A percentile compares a stretch with the other conserved stretches of the same genome.
These are phyloP conservation scores for Dynastes hyllus DNA, from an alignment of 2,888 invertebrate genomes.

Conservation along the genomic window DNA sequence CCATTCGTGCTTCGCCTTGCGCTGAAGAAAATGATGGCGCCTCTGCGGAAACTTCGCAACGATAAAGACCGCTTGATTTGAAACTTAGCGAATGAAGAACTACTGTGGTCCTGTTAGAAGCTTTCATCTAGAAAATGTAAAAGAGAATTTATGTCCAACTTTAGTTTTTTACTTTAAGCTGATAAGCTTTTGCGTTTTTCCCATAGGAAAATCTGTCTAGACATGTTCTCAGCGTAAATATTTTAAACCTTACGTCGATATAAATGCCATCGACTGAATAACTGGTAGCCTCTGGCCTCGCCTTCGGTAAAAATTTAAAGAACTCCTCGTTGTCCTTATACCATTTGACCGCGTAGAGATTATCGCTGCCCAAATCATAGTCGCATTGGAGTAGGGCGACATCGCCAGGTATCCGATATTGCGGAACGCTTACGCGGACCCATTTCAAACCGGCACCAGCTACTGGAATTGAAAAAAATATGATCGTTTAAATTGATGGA, in stretches of 20 bases:
- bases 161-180: background rate
- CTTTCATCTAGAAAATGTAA: constrained; percentile 74
- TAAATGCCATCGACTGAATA: constrained; percentile 81
- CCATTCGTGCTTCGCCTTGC: constrained; percentile 84
- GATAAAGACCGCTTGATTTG: constrained; percentile 82
- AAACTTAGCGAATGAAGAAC: constrained; percentile 79
- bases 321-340: constrained; percentile 90
- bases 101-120: constrained; percentile 81
- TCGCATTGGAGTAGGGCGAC: constrained; percentile 69
- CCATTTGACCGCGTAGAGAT: constrained; percentile 88
- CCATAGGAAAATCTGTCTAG: too few relatives aligned
- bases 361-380: constrained; percentile 73
- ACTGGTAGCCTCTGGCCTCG: constrained; percentile 80
- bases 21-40: constrained; percentile 85
- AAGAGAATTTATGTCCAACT: background rate
- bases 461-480: constrained; percentile 1
- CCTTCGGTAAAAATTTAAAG: constrained; percentile 85
- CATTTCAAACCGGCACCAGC: constrained; percentile 22
- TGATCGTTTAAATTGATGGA: background rate
- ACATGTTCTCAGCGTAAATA: background rate
- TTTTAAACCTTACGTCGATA: constrained; percentile 77
- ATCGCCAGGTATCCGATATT: constrained; percentile 69
- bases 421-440: constrained; percentile 69
- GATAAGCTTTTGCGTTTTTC: too few relatives aligned
- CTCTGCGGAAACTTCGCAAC: constrained; percentile 86